phyloP scores from a whole-genome alignment of 2,113 vertebrate species.

The Colius striatus region DNA sequence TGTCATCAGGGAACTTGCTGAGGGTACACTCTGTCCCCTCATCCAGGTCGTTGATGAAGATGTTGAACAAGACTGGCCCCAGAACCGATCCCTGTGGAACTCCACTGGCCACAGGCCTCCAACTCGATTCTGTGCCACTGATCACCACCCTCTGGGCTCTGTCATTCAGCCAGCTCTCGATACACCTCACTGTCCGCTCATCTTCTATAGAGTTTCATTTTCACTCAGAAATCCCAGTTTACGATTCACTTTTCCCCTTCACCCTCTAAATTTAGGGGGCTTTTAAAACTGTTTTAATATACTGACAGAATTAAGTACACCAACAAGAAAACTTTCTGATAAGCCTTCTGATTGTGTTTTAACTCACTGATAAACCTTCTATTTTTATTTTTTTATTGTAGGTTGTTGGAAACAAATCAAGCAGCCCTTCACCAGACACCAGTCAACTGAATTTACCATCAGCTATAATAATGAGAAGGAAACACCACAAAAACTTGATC shows the following conservation, averaged over 20 bases:
- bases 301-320: not conserved
- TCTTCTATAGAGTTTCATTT: not conserved
- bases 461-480: conserved; percentile 87
- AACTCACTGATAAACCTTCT: not conserved
- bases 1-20: no score
- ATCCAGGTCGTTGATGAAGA: no score
- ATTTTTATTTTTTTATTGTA: conserved; percentile 46
- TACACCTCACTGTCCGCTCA: no score
- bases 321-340: not conserved
- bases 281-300: not conserved
- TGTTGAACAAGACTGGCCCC: no score
- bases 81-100: no score
- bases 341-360: not conserved
- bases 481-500: conserved; percentile 81
- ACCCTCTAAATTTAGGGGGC: not conserved
- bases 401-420: conserved; percentile 90
- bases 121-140: no score
- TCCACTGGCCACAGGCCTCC: no score
- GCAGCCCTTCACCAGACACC: conserved; percentile 83
- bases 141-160: no score
- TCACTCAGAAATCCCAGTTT: conserved; percentile 16
- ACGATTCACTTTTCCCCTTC: conserved; percentile 14
- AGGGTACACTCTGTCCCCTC: no score
- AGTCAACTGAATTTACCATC: conserved; percentile 88
- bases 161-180: no score